Percentiles rank a stretch among this genome's conserved stretches.
Conservation (phyloP, 2,797 vertebrate genomes). For the Hydrolagus colliei region DNA sequence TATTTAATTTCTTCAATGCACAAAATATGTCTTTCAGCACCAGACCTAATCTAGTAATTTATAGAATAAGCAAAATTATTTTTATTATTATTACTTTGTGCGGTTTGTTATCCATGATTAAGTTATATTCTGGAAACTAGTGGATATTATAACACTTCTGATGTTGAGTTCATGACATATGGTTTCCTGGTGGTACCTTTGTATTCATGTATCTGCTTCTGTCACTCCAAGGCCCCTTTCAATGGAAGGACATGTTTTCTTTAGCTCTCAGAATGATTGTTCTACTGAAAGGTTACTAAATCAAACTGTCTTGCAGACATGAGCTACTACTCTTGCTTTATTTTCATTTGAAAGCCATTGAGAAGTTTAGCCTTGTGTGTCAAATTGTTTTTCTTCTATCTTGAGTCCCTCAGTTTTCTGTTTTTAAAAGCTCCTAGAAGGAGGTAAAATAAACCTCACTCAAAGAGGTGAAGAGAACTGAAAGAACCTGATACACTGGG, state of each 20-base stretch:
- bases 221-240: slow-evolving; percentile 21
- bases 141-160: not conserved
- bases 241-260: slow-evolving; percentile 10
- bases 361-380: slow-evolving; percentile 19
- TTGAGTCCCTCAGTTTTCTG: slow-evolving; percentile 12
- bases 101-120: not conserved
- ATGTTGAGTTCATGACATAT: not conserved
- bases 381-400: slow-evolving; percentile 23
- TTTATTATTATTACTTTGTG: not conserved
- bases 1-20: not conserved
- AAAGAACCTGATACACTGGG: not conserved
- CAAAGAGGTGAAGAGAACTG: not conserved
- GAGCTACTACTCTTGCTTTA: not conserved
- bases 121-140: not conserved
- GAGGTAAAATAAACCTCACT: not conserved
- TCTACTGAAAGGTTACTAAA: slow-evolving; percentile 23
- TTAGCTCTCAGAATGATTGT: slow-evolving; percentile 23
- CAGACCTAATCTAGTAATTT: not conserved
- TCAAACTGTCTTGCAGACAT: slow-evolving; percentile 19
- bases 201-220: slow-evolving; percentile 1
- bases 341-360: slow-evolving; percentile 11
- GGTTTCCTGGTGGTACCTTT: not conserved
- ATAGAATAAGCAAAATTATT: not conserved
- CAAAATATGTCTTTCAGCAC: not conserved
- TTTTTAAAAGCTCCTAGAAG: slow-evolving; percentile 9